Evolutionary conservation across 2,797 vertebrate genomes (phyloP).

Genomic region (Psittacula derbiana): DNA sequence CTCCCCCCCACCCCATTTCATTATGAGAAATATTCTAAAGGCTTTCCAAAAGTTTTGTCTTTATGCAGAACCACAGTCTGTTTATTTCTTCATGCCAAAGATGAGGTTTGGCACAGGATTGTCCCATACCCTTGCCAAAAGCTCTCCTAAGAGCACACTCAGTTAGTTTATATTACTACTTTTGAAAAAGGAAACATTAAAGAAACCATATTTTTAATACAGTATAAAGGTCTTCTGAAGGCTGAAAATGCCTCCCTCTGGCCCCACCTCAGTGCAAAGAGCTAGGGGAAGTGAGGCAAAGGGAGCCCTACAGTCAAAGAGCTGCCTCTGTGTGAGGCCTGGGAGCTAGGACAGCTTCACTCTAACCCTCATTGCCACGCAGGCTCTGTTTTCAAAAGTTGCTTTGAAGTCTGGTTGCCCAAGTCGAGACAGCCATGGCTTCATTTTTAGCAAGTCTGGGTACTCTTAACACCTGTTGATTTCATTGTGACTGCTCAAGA

Average conservation of each 20-base stretch:
- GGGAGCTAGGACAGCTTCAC: background rate
- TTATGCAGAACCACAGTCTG: constrained; percentile 57
- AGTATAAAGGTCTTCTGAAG: constrained; percentile 37
- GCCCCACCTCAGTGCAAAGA: background rate
- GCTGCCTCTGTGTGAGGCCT: constrained; percentile 42
- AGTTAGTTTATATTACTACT: constrained; percentile 69
- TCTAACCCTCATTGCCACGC: constrained; percentile 1
- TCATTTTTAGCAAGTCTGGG: constrained; percentile 30
- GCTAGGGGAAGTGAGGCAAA: background rate
- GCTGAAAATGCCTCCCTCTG: constrained; percentile 13
- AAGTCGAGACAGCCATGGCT: background rate
- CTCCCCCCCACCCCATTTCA: background rate
- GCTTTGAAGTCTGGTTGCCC: constrained; percentile 19
- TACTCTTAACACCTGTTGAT: constrained; percentile 25
- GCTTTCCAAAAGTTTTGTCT: constrained; percentile 58
- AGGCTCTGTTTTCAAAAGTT: background rate
- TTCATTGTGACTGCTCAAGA: background rate
- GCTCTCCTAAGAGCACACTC: constrained; percentile 61
- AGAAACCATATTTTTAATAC: constrained; percentile 26
- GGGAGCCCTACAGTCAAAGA: background rate
- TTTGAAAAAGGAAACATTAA: constrained; percentile 64
- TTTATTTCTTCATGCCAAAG: constrained; percentile 53
- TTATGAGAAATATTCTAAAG: constrained; percentile 67
- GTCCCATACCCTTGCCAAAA: constrained; percentile 19
- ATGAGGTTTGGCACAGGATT: constrained; percentile 42